These are phyloP conservation scores for Microhierax caerulescens DNA, from an alignment of 2,797 vertebrate species.

Conservation along the genomic window DNA sequence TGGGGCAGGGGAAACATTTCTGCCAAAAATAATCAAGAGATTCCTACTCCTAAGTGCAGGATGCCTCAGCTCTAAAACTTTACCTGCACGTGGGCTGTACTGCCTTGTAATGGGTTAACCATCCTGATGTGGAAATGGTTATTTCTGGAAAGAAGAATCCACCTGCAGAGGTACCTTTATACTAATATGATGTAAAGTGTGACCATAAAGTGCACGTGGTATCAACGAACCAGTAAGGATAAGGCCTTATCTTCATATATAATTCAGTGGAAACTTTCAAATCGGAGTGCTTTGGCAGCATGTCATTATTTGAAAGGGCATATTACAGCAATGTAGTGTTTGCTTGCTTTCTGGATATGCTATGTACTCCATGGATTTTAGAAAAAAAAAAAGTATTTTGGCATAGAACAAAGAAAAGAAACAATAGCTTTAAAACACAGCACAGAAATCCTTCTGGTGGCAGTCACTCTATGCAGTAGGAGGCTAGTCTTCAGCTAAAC, in stretches of 20 bases:
- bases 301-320: background rate
- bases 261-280: background rate
- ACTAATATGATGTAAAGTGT: background rate
- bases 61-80: background rate
- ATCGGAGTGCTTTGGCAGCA: background rate
- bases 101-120: background rate
- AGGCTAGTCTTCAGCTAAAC: background rate
- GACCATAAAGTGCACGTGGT: background rate
- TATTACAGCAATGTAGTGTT: background rate
- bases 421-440: background rate
- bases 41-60: background rate
- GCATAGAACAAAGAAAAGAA: background rate
- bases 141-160: background rate
- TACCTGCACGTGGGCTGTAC: background rate
- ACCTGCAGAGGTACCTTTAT: background rate
- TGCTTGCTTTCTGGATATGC: background rate
- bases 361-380: background rate
- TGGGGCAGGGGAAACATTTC: background rate
- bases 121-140: background rate
- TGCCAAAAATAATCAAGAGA: background rate
- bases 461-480: background rate
- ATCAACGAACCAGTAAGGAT: background rate
- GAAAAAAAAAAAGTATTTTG: background rate
- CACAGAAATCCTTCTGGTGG: background rate
- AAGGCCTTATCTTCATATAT: background rate